These are phyloP conservation scores for Ara ararauna DNA, from an alignment of 2,797 vertebrate genomes.

Conservation along the genomic window DNA sequence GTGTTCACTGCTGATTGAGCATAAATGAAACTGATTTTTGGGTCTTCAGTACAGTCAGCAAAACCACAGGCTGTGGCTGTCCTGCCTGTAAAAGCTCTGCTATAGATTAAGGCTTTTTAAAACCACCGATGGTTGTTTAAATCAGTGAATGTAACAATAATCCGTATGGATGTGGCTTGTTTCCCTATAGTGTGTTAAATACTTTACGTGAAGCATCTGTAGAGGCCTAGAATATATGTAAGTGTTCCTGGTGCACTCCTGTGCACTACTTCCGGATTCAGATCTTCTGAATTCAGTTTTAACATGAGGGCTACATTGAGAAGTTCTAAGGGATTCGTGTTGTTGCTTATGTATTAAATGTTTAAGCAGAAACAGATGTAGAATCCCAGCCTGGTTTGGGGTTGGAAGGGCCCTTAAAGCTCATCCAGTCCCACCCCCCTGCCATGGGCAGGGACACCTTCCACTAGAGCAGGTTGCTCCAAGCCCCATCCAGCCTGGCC, in stretches of 20 bases:
- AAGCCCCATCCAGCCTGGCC: background rate
- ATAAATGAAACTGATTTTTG: background rate
- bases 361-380: background rate
- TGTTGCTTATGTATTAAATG: background rate
- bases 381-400: background rate
- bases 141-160: background rate
- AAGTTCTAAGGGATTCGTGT: background rate
- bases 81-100: background rate
- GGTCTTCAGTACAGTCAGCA: background rate
- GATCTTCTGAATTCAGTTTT: background rate
- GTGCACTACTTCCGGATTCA: background rate
- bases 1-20: background rate
- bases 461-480: background rate
- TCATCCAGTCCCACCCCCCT: background rate
- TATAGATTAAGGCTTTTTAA: background rate
- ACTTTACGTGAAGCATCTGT: background rate
- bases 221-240: fast-evolving
- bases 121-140: background rate
- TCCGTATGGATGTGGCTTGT: background rate
- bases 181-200: background rate
- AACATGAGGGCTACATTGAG: background rate
- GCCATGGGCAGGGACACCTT: background rate
- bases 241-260: background rate
- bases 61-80: background rate
- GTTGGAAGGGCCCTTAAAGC: background rate